Percentiles rank a stretch among this genome's conserved stretches.
phyloP scores from a whole-genome alignment of 64 coral and sea anemone species.

The Stichodactyla helianthus region DNA sequence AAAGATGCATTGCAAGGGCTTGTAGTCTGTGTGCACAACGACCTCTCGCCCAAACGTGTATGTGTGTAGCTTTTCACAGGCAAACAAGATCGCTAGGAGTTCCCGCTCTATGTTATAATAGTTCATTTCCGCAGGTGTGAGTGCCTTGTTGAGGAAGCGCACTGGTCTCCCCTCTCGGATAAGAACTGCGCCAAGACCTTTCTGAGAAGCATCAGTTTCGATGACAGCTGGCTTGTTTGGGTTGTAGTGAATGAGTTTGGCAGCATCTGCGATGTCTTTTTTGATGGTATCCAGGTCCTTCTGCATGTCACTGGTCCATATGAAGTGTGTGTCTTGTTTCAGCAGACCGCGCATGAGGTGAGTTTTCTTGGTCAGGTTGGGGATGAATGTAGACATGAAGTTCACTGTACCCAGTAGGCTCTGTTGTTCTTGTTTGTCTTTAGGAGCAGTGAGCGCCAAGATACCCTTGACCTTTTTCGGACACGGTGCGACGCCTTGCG shows the following conservation, averaged over 20 bases:
- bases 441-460: no score
- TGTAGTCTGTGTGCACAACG: slow-evolving; percentile 44
- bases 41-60: slow-evolving; percentile 31
- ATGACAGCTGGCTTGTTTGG: no score
- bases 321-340: slow-evolving; percentile 37
- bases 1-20: slow-evolving; percentile 36
- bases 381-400: no score
- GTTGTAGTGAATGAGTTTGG: no score
- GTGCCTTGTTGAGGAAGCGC: no score
- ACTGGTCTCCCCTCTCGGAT: slow-evolving; percentile 5
- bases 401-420: no score
- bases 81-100: slow-evolving; percentile 38
- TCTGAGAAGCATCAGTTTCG: slow-evolving; percentile 37
- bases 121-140: no score
- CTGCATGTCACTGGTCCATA: not conserved
- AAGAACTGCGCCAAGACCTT: no score
- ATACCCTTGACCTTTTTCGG: no score
- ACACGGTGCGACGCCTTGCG: no score
- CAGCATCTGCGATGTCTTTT: not conserved
- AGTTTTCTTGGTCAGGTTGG: no score
- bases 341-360: slow-evolving; percentile 1
- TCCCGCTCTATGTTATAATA: slow-evolving; percentile 58
- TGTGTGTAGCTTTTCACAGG: slow-evolving; percentile 57
- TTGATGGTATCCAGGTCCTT: no score
- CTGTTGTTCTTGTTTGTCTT: not conserved